A percentile compares a stretch with the other conserved stretches of the same genome.
Conservation (phyloP, 2,113 vertebrate species). For the Mus spicilegus region DNA sequence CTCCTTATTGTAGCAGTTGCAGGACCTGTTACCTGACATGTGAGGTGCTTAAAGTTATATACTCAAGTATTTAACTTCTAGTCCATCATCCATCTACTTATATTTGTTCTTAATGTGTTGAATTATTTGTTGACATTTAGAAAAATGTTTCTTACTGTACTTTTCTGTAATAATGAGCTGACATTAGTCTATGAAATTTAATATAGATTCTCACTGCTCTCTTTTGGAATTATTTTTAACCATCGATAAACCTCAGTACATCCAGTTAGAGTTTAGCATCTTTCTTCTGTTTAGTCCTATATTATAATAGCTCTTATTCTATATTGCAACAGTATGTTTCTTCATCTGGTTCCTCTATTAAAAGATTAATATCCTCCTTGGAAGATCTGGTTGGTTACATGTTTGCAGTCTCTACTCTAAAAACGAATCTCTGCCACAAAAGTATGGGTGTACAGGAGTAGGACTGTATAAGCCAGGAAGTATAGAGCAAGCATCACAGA, state of each 20-base stretch:
- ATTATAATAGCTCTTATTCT: not conserved
- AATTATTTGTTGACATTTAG: not conserved
- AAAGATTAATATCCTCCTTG: not conserved
- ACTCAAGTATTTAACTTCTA: not conserved
- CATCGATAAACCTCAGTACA: not conserved
- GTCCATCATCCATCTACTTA: not conserved
- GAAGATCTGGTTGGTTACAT: not conserved
- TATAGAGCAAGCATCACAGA: not conserved
- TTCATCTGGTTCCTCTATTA: not conserved
- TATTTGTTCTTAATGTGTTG: not conserved
- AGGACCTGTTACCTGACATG: not conserved
- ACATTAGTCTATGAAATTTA: not conserved
- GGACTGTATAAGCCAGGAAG: not conserved
- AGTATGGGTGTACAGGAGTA: not conserved
- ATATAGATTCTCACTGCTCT: not conserved
- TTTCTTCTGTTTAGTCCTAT: not conserved
- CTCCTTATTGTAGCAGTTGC: not conserved
- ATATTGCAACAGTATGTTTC: not conserved
- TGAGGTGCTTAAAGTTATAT: not conserved
- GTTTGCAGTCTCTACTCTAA: not conserved
- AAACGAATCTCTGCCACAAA: accelerated
- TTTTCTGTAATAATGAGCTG: not conserved
- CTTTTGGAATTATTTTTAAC: not conserved
- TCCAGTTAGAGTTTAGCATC: not conserved
- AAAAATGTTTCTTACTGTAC: not conserved